A percentile compares a stretch with the other conserved stretches of the same genome.
Conservation (phyloP, 2,797 vertebrate genomes). For the Danionella dracula region DNA sequence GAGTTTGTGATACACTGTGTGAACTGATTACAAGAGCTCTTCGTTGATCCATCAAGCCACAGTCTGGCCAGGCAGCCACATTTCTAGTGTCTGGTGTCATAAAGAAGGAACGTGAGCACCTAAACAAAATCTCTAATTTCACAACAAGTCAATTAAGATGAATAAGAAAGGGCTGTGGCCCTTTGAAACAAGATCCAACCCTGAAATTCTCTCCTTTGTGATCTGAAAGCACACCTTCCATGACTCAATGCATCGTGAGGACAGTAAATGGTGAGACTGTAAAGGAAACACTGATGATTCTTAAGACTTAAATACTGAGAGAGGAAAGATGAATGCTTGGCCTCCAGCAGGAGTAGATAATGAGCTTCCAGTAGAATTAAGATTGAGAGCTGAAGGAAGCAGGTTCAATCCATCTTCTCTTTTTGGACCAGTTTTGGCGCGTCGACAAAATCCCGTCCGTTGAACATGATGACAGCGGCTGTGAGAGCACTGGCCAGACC, state of each 20-base stretch:
- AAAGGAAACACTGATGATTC: not conserved
- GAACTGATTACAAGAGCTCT: not conserved
- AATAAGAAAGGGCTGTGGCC: not conserved
- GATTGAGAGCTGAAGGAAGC: not conserved
- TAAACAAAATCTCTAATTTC: not conserved
- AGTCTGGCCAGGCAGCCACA: not conserved
- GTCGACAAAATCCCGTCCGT: slow-evolving; percentile 94
- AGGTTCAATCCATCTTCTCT: slow-evolving; percentile 94
- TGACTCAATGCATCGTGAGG: too few relatives aligned
- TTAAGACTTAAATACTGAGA: not conserved
- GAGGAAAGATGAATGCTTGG: not conserved
- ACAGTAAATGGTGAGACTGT: not conserved
- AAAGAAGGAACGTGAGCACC: not conserved
- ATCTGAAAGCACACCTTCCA: too few relatives aligned
- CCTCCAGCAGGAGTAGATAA: slow-evolving; percentile 32
- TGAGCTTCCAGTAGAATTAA: slow-evolving; percentile 57
- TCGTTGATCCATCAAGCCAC: not conserved
- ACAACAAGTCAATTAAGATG: not conserved
- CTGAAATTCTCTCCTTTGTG: too few relatives aligned
- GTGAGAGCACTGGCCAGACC: slow-evolving; percentile 84
- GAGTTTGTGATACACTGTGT: not conserved
- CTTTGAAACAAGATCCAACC: not conserved
- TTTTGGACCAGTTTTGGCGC: slow-evolving; percentile 94
- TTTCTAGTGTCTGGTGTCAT: not conserved
- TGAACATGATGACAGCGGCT: slow-evolving; percentile 87